Conservation (phyloP, 2,797 vertebrate genomes). For the Cottoperca gobio region DNA sequence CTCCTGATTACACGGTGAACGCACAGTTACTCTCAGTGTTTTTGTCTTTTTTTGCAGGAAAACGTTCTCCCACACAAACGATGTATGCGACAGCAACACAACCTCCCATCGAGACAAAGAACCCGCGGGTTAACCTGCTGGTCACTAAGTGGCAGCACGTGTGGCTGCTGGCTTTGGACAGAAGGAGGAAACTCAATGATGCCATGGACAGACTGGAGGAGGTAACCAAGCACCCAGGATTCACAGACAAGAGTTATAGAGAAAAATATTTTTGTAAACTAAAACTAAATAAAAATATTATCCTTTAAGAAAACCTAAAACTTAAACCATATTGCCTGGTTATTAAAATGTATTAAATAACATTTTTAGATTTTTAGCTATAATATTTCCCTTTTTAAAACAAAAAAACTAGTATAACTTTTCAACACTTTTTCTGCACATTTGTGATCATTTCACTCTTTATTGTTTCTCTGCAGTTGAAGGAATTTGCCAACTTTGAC, state of each 20-base stretch:
- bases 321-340: too few species aligned
- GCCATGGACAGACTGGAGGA: conserved; percentile 97
- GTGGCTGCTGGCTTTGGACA: conserved; percentile 96
- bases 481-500: conserved; percentile 99
- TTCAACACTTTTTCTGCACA: conserved; percentile 2
- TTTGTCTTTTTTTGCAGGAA: conserved; percentile 86
- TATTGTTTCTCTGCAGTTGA: conserved; percentile 84
- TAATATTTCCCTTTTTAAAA: too few species aligned
- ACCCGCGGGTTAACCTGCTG: conserved; percentile 95
- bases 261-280: too few species aligned
- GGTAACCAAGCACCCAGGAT: conserved; percentile 77
- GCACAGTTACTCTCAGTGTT: conserved; percentile 21
- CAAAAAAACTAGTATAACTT: too few species aligned
- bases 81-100: conserved; percentile 91
- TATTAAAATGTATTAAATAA: too few species aligned
- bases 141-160: conserved; percentile 99
- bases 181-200: conserved; percentile 96
- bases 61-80: conserved; percentile 91
- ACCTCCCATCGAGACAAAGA: conserved; percentile 94
- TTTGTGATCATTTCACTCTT: background rate
- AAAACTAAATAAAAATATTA: too few species aligned
- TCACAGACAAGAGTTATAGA: background rate
- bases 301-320: too few species aligned
- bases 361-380: too few species aligned
- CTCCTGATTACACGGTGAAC: conserved; percentile 34